Conservation (phyloP, 1,140 invertebrate genomes). For the Lysiphlebus fabarum region DNA sequence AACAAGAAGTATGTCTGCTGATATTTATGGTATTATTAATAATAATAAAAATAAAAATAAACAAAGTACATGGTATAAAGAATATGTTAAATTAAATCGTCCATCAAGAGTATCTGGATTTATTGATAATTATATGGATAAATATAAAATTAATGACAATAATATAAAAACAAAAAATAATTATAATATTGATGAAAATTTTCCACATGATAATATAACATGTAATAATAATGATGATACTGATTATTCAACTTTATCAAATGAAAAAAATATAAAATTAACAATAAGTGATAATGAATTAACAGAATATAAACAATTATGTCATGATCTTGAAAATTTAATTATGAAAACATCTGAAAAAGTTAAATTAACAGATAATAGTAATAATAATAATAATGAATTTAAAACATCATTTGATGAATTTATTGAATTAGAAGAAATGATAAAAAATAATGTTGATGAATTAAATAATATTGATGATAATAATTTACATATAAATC, state of each 20-base stretch:
- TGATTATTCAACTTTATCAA: too few species aligned
- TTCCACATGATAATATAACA: neutral
- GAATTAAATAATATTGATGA: too few species aligned
- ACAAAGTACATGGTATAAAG: constrained; percentile 21
- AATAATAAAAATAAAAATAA: constrained; percentile 33
- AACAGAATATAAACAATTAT: constrained; percentile 33
- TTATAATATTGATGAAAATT: neutral
- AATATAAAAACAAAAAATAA: constrained; percentile 9
- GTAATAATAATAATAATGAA: constrained; percentile 1
- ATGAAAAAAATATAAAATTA: constrained; percentile 19
- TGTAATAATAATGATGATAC: neutral
- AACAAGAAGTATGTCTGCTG: constrained; percentile 75
- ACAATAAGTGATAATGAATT: constrained; percentile 28
- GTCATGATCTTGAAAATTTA: constrained; percentile 33
- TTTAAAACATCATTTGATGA: constrained; percentile 21
- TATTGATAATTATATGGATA: neutral
- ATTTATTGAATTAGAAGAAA: constrained; percentile 25
- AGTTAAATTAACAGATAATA: constrained; percentile 7
- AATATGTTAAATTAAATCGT: constrained; percentile 28
- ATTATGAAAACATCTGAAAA: constrained; percentile 26
- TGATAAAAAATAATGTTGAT: constrained; percentile 8
- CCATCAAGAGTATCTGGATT: constrained; percentile 14
- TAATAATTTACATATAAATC: too few species aligned
- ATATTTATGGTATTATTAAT: constrained; percentile 69
- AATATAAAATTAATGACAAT: constrained; percentile 30